Base-by-base conservation (phyloP, 2,797 vertebrate species). In the Lepus oiostolus region DNA sequence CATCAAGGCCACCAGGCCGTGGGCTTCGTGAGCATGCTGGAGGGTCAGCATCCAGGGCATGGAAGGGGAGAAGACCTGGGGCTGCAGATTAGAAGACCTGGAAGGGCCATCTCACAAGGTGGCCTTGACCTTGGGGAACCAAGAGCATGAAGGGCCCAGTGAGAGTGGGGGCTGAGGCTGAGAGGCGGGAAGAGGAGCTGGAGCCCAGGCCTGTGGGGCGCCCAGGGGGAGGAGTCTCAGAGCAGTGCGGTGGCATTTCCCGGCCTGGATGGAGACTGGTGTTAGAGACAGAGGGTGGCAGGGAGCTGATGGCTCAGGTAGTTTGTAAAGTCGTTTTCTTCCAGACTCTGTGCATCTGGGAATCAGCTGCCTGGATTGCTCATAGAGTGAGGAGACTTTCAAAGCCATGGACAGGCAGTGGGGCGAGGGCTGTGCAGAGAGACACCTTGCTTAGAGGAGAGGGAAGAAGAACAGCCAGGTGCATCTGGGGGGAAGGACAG, bases 81-180 rank as follows among this genome's bases (percentile, higher is more conserved):
- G 14, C 54, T 58, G 54, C 54, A 58, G 14, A 19, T 58, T 58
- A 58, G 54, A 58, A 58, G 54, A 32, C 13, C 32, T 7, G 24
- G 32, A 86, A 84, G 72, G n/a, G 13, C 68, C 19, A 42, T 30
- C 30, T 24, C 22, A 47, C 17, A 11, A 7, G 5, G 22, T 1
- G 28, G 47, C 26, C 22, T 95, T 94, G 26, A 19, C 47, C 32
- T 26, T 65, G 10, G 7, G 30, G 24, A 80, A 32, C 12, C 0
- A 9, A 67, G 19, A 63, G 26, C 12, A 6, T 19, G 11, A 38
- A 67, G 24, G 63, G 68, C 16, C 14, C 13, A 13, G 32, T 0
- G 4, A 28, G 28, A 71, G 4, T 14, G 58, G 7, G 5, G 1
- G 47, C 2, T 67, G 50, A 42, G 21, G 58, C 21, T 1, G 0